These are phyloP conservation scores for Teleiodes luculella DNA, from an alignment of 2,888 invertebrate species.

Conservation along the genomic window DNA sequence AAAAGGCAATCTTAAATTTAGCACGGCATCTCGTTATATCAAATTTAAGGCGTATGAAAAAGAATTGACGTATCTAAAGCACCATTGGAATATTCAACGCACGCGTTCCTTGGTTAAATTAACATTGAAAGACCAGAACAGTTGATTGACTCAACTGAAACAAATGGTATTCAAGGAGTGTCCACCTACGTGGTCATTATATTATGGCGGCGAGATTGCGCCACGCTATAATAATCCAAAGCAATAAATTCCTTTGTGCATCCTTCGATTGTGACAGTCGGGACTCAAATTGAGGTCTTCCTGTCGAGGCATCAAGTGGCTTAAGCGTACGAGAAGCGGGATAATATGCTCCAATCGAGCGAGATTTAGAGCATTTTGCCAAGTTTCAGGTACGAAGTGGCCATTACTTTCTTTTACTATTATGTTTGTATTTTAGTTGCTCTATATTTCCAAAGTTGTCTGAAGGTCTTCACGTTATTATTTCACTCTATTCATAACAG, in stretches of 20 bases:
- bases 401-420: neutral
- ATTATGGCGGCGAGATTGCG: conserved; percentile 43
- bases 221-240: conserved; percentile 34
- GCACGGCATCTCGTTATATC: conserved; percentile 7
- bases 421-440: neutral
- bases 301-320: conserved; percentile 41
- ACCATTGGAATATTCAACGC: conserved; percentile 20
- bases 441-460: neutral
- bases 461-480: neutral
- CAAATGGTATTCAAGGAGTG: conserved; percentile 58
- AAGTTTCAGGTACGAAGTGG: neutral
- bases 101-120: conserved; percentile 21
- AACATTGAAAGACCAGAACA: conserved; percentile 43
- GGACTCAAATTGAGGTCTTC: conserved; percentile 55
- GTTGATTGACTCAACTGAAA: conserved; percentile 37
- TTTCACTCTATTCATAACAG: neutral
- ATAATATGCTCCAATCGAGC: conserved; percentile 9
- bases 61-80: conserved; percentile 11
- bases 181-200: conserved; percentile 58
- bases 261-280: conserved; percentile 63
- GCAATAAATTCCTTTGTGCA: conserved; percentile 62
- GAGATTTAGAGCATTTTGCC: neutral
- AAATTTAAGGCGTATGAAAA: conserved; percentile 10
- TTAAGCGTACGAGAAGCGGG: conserved; percentile 26
- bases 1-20: conserved; percentile 5